Base-by-base conservation (phyloP, 2,888 invertebrate species). In the Silvanus unidentatus region DNA sequence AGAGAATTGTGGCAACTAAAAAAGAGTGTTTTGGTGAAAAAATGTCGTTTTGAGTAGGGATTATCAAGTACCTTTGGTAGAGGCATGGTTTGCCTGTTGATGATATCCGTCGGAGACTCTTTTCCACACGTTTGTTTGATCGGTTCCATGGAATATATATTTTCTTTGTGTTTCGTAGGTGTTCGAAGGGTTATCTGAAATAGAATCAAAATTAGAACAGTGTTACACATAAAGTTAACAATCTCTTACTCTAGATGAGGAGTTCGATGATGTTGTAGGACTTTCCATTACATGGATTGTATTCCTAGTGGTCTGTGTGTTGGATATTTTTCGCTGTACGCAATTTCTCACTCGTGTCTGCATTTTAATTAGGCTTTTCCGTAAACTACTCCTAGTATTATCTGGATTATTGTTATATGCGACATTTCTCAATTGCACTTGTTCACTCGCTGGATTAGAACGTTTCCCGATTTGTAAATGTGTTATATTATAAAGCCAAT, bases 321-420 rank as follows among this genome's bases (percentile, higher is more conserved):
- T 32, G 4, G 32, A 12, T 32, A 12, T 32, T n/a, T 9, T 32
- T 4, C 32, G 32, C n/a, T 32, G 13, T 12, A 32, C 32, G n/a
- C 51, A 60, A 45, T 54, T 60, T 52, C 61, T 64, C 45, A 64
- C 57, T 15, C 62, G 50, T 8, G 55, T 57, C 27, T 64, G 63
- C 60, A 60, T 60, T 44, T 60, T 61, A 14, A 52, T 58, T 13
- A 62, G 49, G 45, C 60, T 63, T 42, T 53, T 58, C 14, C 62
- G 47, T 28, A 63, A 53, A 47, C 57, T 57, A 37, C 46, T 57
- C 3, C 54, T 48, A 34, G 44, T 50, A 36, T 46, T 40, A 28
- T 42, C 47, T 8, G 50, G 29, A 14, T 42, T 42, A 29, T 43
- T 38, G 41, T 55, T 54, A 37, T 34, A 39, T 11, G 44, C 6